Base-by-base conservation (phyloP, 2,888 invertebrate genomes). In the Deilephila porcellus region DNA sequence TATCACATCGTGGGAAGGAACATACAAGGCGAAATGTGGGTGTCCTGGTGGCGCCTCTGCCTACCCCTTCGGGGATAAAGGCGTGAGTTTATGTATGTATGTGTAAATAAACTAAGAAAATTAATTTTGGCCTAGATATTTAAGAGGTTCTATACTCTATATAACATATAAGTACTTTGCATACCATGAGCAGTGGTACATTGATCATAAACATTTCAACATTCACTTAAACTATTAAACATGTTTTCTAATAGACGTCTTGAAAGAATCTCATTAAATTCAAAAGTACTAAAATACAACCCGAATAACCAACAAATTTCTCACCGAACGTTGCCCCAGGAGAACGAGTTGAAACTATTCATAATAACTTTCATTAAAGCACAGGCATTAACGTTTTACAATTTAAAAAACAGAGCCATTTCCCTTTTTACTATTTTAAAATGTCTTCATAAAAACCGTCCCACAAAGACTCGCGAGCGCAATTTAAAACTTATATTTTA, bases 401-500 rank as follows among this genome's bases (percentile, higher is more conserved):
- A 45, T 67, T 67, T 67, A 45, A 67, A 52, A 67, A 45, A 52
- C 64, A 52, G 3, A 67, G 25, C 67, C 45, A 67, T 67, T 67
- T 52, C 45, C 67, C 67, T 67, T 67, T 67, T 52, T 25, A 67
- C 67, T 67, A 52, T 67, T 67, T 52, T 45, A 52, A 67, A 67
- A 67, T 67, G 67, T 67, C 67, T 67, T 67, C 67, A 67, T 67
- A 67, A 67, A 67, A 67, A 56, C 45, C 45, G 52, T 25, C 45
- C 17, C 52, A 52, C 52, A 67, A 67, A 67, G 67, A 67, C 45
- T 67, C 45, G 64, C 67, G 45, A 67, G 67, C 45, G 52, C 52
- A 67, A 67, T 67, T 67, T 67, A 67, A 73, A 67, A 67, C 64
- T 67, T 59, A 29, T 37, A 45, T 67, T 67, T 64, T 56, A 19